Evolutionary conservation across 2,797 vertebrate genomes (phyloP).

Genomic region (Etheostoma perlongum): DNA sequence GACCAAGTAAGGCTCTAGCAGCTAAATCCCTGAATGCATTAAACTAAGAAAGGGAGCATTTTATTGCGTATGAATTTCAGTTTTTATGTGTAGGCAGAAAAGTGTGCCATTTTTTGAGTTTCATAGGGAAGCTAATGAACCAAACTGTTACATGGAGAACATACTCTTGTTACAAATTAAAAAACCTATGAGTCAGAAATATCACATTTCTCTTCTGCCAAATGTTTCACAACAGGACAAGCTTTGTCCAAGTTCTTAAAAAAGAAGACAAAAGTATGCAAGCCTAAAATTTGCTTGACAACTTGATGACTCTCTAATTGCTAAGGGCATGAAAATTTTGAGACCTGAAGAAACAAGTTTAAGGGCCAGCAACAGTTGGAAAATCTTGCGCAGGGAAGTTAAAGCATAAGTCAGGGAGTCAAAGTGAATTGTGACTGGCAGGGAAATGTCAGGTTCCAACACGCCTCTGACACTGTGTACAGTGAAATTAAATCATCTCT

Average conservation of each 20-base stretch:
- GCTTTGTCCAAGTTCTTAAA: slow-evolving; percentile 16
- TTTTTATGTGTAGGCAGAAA: not conserved
- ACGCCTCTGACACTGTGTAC: slow-evolving; percentile 27
- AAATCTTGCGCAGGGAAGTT: slow-evolving; percentile 32
- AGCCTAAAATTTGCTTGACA: slow-evolving; percentile 36
- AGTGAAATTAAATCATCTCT: slow-evolving; percentile 41
- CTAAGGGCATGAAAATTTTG: slow-evolving; percentile 51
- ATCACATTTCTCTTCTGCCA: not conserved
- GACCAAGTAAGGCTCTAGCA: not conserved
- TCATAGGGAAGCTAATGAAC: not conserved
- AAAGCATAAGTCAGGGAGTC: slow-evolving; percentile 43
- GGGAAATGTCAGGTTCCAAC: slow-evolving; percentile 54
- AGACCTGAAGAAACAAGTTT: slow-evolving; percentile 44
- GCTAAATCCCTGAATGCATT: not conserved
- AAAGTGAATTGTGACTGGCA: slow-evolving; percentile 21
- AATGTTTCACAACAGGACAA: slow-evolving; percentile 24
- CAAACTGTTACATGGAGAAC: slow-evolving; percentile 6
- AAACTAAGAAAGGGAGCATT: not conserved
- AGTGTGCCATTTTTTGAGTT: not conserved
- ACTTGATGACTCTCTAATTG: slow-evolving; percentile 40
- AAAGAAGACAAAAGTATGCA: slow-evolving; percentile 32
- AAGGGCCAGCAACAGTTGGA: slow-evolving; percentile 14
- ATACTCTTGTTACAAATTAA: not conserved
- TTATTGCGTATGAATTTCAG: not conserved
- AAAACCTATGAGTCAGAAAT: not conserved